These are phyloP conservation scores for Berghia stephanieae DNA, from an alignment of 1,140 invertebrate genomes.

Conservation along the genomic window DNA sequence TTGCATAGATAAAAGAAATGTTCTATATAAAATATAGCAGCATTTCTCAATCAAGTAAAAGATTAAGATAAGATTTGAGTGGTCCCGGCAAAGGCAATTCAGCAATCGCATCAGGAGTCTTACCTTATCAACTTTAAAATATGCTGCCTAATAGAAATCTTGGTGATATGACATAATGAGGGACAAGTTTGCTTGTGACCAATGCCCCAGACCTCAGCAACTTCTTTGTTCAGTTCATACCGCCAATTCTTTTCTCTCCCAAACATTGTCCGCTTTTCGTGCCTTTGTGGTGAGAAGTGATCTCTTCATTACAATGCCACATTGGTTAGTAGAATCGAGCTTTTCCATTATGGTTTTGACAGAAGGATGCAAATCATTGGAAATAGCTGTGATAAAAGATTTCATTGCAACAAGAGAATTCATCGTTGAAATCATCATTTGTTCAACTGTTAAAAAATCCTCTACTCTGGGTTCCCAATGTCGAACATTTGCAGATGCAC, in stretches of 20 bases:
- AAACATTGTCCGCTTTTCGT: background rate
- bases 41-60: background rate
- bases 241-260: background rate
- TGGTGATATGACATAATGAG: background rate
- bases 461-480: background rate
- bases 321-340: background rate
- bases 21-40: no score
- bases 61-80: background rate
- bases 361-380: no score
- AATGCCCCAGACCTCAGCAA: constrained; percentile 8
- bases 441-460: background rate
- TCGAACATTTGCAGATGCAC: background rate
- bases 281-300: background rate
- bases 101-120: background rate
- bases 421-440: background rate
- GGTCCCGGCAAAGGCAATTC: background rate
- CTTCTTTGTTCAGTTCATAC: constrained; percentile 9
- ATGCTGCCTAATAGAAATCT: background rate
- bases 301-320: background rate
- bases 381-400: no score
- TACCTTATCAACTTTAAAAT: background rate
- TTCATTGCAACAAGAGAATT: no score
- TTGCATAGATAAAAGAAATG: no score
- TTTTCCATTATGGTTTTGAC: no score
- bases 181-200: background rate